A percentile compares a stretch with the other conserved stretches of the same genome.
These are phyloP conservation scores for Epinephelus cyanopodus DNA, from an alignment of 2,113 vertebrate genomes.

Conservation along the genomic window DNA sequence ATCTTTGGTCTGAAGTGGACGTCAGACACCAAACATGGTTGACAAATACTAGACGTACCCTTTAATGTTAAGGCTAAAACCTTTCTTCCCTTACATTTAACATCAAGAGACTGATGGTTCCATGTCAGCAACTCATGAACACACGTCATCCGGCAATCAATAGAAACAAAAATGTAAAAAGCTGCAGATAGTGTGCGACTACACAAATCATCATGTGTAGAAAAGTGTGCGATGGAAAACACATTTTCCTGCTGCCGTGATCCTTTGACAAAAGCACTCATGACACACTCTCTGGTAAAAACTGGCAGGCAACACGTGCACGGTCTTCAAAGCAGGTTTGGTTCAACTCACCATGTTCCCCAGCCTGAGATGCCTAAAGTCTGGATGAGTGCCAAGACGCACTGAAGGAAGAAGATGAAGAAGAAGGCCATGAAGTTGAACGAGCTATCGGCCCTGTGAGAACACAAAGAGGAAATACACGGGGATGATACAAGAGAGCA, in stretches of 20 bases:
- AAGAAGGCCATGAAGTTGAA: conserved; percentile 99
- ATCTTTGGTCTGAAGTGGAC: too few relatives aligned
- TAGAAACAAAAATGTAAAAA: not conserved
- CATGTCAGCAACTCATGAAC: not conserved
- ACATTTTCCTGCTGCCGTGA: not conserved
- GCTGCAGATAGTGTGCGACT: not conserved
- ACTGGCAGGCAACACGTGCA: not conserved
- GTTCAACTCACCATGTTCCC: conserved; percentile 91
- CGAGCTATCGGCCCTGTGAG: conserved; percentile 90
- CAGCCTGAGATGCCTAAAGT: conserved; percentile 89
- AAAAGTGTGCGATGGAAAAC: not conserved
- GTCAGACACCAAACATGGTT: too few relatives aligned
- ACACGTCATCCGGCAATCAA: rapidly evolving
- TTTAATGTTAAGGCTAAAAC: not conserved
- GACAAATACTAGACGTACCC: too few relatives aligned
- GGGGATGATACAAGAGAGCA: not conserved
- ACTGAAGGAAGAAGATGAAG: conserved; percentile 94
- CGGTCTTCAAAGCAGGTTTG: conserved; percentile 10
- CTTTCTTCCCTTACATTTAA: not conserved
- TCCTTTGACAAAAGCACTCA: conserved; percentile 1
- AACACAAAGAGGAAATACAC: not conserved
- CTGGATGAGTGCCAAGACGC: conserved; percentile 89
- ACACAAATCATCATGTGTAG: not conserved
- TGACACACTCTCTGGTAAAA: not conserved
- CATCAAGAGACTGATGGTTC: not conserved